phyloP scores from a whole-genome alignment of 2,888 invertebrate genomes.

The Cephalotes varians region DNA sequence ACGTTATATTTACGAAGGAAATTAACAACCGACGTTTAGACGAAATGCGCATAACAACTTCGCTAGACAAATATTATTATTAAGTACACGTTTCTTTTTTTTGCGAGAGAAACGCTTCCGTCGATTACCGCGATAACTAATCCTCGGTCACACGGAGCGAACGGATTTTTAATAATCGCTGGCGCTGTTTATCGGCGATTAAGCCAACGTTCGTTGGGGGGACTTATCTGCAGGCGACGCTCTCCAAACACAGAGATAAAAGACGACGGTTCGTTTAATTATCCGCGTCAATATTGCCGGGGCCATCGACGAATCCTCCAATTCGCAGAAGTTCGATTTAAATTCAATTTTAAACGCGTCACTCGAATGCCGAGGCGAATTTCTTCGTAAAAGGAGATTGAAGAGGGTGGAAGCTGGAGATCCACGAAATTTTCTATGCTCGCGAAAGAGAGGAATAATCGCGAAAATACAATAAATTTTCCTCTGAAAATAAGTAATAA shows the following conservation, averaged over 20 bases:
- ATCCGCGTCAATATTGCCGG: not conserved
- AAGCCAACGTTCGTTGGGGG: not conserved
- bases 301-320: not conserved
- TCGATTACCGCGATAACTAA: not conserved
- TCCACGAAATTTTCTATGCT: not conserved
- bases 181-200: not conserved
- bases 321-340: conserved; percentile 8
- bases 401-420: not conserved
- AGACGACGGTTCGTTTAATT: not conserved
- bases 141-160: not conserved
- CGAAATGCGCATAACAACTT: no score
- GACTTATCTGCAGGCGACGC: not conserved
- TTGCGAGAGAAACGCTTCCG: not conserved
- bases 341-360: not conserved
- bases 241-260: not conserved
- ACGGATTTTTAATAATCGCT: not conserved
- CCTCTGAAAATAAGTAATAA: not conserved
- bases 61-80: not conserved
- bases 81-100: no score
- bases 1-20: conserved; percentile 5
- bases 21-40: no score
- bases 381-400: not conserved
- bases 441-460: not conserved
- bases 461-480: not conserved
- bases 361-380: not conserved